Conservation (phyloP, 2,113 vertebrate genomes). For the Vulpes vulpes region DNA sequence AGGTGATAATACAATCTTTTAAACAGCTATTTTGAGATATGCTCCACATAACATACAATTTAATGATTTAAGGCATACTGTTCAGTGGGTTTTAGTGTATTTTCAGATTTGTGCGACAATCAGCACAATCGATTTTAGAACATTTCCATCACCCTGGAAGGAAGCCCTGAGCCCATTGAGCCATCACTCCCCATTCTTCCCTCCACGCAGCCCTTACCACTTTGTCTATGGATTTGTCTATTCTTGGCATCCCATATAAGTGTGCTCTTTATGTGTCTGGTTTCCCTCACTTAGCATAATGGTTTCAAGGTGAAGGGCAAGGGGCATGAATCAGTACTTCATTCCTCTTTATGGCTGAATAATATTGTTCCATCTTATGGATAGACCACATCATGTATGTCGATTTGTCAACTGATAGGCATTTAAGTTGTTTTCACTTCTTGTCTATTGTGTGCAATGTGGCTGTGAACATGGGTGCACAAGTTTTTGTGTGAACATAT, state of each 20-base stretch:
- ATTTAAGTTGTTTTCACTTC: background rate
- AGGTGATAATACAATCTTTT: background rate
- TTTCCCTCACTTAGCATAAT: background rate
- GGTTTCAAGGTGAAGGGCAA: background rate
- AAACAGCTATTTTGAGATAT: constrained; percentile 13
- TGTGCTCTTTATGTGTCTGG: background rate
- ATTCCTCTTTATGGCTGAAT: background rate
- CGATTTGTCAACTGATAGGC: background rate
- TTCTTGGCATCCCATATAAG: background rate
- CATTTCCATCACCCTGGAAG: background rate
- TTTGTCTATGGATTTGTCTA: background rate
- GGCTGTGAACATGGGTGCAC: background rate
- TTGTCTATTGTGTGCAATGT: background rate
- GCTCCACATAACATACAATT: background rate
- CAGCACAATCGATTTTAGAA: constrained; percentile 3
- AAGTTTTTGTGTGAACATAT: background rate
- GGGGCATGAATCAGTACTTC: background rate
- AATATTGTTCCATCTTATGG: background rate
- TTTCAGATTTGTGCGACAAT: background rate
- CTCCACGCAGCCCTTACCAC: background rate
- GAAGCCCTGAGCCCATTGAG: background rate
- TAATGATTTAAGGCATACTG: background rate
- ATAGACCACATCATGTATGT: background rate
- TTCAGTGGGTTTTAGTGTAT: background rate
- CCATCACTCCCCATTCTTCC: background rate